Percentiles rank a stretch among this genome's conserved stretches.
phyloP scores from a whole-genome alignment of 2,888 invertebrate species.

The Caprella mutica region DNA sequence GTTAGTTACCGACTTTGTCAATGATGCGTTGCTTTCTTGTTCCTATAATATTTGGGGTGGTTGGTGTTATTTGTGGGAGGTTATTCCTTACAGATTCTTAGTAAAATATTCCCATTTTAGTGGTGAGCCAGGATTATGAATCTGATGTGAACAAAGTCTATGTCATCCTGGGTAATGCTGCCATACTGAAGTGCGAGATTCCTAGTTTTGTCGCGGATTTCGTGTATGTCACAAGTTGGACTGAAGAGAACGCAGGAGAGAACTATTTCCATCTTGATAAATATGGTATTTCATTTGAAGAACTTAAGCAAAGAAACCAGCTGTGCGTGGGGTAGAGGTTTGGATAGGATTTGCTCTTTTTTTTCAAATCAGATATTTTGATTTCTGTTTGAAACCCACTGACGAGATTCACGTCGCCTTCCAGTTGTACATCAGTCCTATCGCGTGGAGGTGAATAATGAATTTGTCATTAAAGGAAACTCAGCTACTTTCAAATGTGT shows the following conservation, averaged over 20 bases:
- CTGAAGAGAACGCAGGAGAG: constrained; percentile 48
- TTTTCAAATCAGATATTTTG: no score
- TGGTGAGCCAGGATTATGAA: constrained; percentile 35
- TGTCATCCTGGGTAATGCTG: constrained; percentile 77
- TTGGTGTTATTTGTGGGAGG: background rate
- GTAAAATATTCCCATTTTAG: constrained; percentile 15
- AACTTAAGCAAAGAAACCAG: no score
- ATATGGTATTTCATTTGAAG: constrained; percentile 32
- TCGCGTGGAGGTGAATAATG: constrained; percentile 31
- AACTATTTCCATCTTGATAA: constrained; percentile 50
- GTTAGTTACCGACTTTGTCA: no score
- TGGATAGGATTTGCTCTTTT: no score
- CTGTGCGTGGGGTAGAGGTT: no score
- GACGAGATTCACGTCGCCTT: no score
- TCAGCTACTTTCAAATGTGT: constrained; percentile 35
- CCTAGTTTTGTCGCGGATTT: constrained; percentile 87
- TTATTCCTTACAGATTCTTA: background rate
- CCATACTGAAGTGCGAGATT: constrained; percentile 84
- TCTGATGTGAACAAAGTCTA: constrained; percentile 72
- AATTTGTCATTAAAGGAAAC: constrained; percentile 35
- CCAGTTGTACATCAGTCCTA: constrained; percentile 35
- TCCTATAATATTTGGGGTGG: background rate
- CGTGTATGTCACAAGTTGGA: constrained; percentile 72
- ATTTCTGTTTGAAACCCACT: no score
- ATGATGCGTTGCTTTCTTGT: background rate